Base-by-base conservation (phyloP, 1,140 invertebrate species). In the Chrysopa pallens region DNA sequence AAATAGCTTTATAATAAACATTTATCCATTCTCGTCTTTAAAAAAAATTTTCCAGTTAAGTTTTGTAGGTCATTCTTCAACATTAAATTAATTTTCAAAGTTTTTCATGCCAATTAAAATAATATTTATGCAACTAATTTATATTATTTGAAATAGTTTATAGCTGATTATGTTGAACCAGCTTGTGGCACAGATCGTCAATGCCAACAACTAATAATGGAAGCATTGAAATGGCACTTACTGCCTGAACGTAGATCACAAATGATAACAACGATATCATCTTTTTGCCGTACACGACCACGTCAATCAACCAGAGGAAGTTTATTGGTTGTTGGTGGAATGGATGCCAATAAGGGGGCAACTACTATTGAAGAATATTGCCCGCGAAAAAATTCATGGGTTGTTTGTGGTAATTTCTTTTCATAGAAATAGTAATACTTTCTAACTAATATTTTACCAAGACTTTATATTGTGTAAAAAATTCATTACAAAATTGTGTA, bases 191-290 rank as follows among this genome's bases (percentile, higher is more conserved):
- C 67, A 46, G 73, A 81, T 52, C 59, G 66, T 11, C 71, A 73
- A 46, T 88, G 84, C 56, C 84, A 90, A 56, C 79, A 84, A 48
- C 64, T 95, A 29, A 81, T 94, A 40, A 86, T 93, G 76, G 90
- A 94, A 62, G 89, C 90, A 29, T 72, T 92, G 43, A 92, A 90
- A 54, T 93, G 90, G 71, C 88, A 92, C 60, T 63, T 93, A 11
- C 58, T 93, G 42, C 88, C 89, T 6, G 89, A 92, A 56, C 63
- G 88, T 41, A 64, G 87, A 28, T 73, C 79, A 41, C 70, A 80
- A 43, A 70, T 90, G 45, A 75, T 81, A 46, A 80, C 80, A 44
- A 72, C 74, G 35, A 62, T 72, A 29, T 23, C 17, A 5, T 23
- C 17, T 23, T 23, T 23, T 5, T 23, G 17, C 5, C 70, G 88